Base-by-base conservation (phyloP, 2,888 invertebrate species). In the Agrilus mali region DNA sequence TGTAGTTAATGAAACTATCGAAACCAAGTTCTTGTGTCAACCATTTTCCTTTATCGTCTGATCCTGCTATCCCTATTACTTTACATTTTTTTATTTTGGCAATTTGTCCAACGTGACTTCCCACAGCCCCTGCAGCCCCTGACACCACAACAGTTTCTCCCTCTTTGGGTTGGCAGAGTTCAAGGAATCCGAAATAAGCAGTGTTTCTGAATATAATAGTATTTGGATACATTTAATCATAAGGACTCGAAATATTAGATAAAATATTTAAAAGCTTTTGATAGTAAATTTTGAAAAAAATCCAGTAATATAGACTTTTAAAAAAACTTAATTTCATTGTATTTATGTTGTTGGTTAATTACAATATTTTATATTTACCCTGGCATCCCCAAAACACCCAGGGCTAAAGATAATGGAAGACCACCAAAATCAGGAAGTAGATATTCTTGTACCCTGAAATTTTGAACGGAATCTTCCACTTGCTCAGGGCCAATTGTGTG, bases 81-180 rank as follows among this genome's bases (percentile, higher is more conserved):
- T 63, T 72, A 53, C 82, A 78, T 7, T 78, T 81, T 63, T 79
- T 71, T 40, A 80, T 73, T 67, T 85, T 86, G 1, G 77, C 86
- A 48, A 87, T 81, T 69, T 86, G 86, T 1, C 86, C 86, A 16
- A 84, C 86, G 39, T 79, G 72, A 45, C 75, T 78, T 4, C 86
- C 87, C 8, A 86, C 85, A 32, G 85, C 85, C 16, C 86, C 86
- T 15, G 82, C 86, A 12, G 86, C 86, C 4, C 79, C 79, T 16
- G 77, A 79, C 2, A 87, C 74, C 2, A 81, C 78, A n/a, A 87
- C 73, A 1, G 79, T 80, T 62, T 87, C 85, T 7, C 82, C 84
- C 5, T 71, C 52, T 63, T 82, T 79, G 1, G 85, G 83, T 47
- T 76, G 60, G 50, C 84, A 85, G 46, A 84, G 66, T 52, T 85